Evolutionary conservation across 2,113 vertebrate genomes (phyloP).

Genomic region (Atlantisia rogersi): DNA sequence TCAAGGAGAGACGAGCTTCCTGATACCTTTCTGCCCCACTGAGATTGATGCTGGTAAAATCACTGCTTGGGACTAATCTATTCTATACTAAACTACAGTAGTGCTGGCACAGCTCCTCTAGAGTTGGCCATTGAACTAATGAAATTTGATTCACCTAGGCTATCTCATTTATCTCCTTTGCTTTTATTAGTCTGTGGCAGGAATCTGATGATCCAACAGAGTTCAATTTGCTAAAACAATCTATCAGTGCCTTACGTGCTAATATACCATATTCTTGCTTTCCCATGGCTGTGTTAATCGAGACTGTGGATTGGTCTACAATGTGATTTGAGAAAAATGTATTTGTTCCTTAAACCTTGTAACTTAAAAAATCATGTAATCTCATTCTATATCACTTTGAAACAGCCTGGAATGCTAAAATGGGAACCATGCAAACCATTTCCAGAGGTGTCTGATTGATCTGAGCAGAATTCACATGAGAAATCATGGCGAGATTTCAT

Average conservation of each 20-base stretch:
- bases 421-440: not conserved
- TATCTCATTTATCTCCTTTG: not conserved
- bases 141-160: no score
- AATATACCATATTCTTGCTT: rapidly evolving
- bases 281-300: not conserved
- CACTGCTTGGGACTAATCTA: not conserved
- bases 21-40: not conserved
- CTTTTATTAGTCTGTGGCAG: not conserved
- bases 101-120: not conserved
- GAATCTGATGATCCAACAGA: not conserved
- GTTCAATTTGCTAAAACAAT: not conserved
- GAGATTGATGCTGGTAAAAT: not conserved
- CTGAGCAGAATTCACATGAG: not conserved
- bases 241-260: not conserved
- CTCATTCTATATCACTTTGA: not conserved
- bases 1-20: not conserved
- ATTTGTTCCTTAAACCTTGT: not conserved
- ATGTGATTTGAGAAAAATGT: not conserved
- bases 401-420: not conserved
- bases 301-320: not conserved
- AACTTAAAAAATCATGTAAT: not conserved
- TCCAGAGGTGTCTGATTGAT: not conserved
- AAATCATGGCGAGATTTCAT: not conserved
- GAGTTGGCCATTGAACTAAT: not conserved
- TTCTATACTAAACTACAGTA: not conserved